phyloP scores from a whole-genome alignment of 2,888 invertebrate genomes.

The Campoplex nolae region DNA sequence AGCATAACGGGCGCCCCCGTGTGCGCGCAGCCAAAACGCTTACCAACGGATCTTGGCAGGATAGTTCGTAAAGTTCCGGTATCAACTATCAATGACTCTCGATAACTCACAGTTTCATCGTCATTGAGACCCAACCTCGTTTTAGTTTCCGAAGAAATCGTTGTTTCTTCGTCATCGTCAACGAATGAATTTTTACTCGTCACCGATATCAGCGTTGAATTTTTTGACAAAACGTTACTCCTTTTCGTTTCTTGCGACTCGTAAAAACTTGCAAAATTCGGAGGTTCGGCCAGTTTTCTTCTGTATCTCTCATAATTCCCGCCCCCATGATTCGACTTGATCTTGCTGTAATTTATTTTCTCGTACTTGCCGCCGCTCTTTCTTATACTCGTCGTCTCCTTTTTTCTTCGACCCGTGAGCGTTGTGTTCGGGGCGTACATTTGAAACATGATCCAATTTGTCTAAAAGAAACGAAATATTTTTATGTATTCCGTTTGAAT shows the following conservation, averaged over 20 bases:
- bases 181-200: background rate
- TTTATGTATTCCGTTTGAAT: background rate
- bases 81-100: background rate
- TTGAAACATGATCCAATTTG: constrained; percentile 64
- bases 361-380: no score
- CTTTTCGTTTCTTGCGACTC: background rate
- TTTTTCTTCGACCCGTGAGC: constrained; percentile 58
- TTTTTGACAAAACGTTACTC: background rate
- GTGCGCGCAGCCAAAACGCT: constrained; percentile 69
- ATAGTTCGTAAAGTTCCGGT: constrained; percentile 39
- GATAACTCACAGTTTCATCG: constrained; percentile 22
- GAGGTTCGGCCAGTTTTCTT: constrained; percentile 57
- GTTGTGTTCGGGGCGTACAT: constrained; percentile 67
- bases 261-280: constrained; percentile 35
- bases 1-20: constrained; percentile 73
- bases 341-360: background rate
- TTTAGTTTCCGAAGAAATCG: constrained; percentile 8
- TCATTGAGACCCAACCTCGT: constrained; percentile 20
- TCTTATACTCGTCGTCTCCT: constrained; percentile 25
- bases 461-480: constrained; percentile 52
- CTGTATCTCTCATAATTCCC: constrained; percentile 16
- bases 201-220: background rate
- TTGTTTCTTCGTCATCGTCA: background rate
- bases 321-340: background rate
- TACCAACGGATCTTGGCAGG: constrained; percentile 65